Base-by-base conservation (phyloP, 2,797 vertebrate genomes). In the Mormyrops boulengeri region DNA sequence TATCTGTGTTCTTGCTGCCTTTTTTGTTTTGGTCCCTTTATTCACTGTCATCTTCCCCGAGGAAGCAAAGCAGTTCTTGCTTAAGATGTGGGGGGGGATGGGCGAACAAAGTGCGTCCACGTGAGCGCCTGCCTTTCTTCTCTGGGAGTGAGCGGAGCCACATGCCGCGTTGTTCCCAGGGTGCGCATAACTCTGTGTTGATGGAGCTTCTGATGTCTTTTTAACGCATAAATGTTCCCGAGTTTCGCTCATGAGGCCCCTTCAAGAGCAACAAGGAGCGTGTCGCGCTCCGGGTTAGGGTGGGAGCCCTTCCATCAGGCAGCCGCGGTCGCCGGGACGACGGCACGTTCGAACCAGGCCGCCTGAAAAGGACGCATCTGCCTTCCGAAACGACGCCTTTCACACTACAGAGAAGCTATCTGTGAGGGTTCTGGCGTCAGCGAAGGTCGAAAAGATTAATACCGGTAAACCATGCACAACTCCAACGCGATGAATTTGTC, bases 281-380 rank as follows among this genome's bases (percentile, higher is more conserved):
- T 41, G 69, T 17, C 69, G 14, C 1, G 69, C 69, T 77, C 69
- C 34, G 12, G 34, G 34, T 77, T 41, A n/a, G 77, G 77, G 77
- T 22, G 77, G 19, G 77, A 77, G 34, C 34, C 2, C 69, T 41
- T 77, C 14, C 34, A 77, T 41, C 14, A 41, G 14, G 14, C 47
- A 47, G 41, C 77, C 86, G 55, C 89, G 89, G 91, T 91, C 89
- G 88, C 90, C 87, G 91, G 90, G 88, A 90, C 92, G 91, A 91
- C 90, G 91, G 89, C 91, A 92, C 92, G 91, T 94, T 93, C 93
- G 92, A 93, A 90, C 90, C 89, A 2, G 86, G 89, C 30, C n/a
- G 0, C 22, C 41, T 50, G n/a, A 69, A 88, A 49, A 41, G 19
- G 3, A 49, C 14, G 41, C 38, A 47, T 44, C 57, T 14, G 57